Percentiles rank a stretch among this genome's conserved stretches.
phyloP scores from a whole-genome alignment of 2,797 vertebrate species.

The Diplodus puntazzo region DNA sequence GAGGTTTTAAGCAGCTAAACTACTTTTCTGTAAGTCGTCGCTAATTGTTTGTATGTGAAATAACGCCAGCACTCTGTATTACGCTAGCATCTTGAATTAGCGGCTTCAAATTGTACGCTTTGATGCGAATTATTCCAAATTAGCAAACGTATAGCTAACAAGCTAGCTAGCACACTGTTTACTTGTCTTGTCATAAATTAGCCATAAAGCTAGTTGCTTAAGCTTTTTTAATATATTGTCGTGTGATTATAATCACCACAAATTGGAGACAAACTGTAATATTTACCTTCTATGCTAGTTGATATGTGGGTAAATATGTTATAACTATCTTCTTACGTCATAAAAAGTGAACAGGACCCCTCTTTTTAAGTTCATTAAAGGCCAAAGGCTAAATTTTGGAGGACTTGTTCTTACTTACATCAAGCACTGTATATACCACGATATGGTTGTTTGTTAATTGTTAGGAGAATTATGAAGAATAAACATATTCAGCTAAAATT shows the following conservation, averaged over 20 bases:
- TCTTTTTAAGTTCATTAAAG: neutral
- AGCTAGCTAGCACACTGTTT: conserved; percentile 30
- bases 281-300: neutral
- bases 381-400: neutral
- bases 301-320: neutral
- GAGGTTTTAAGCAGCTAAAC: neutral
- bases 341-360: neutral
- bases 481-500: no score
- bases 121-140: neutral
- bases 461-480: no score
- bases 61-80: accelerated
- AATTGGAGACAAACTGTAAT: neutral
- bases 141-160: conserved; percentile 13
- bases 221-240: neutral
- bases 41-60: accelerated
- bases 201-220: neutral
- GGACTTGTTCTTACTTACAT: neutral
- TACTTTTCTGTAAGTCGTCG: conserved; percentile 15
- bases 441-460: no score
- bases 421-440: neutral
- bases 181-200: neutral
- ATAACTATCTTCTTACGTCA: accelerated
- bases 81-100: accelerated
- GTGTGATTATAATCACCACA: neutral
- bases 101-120: neutral